phyloP scores from a whole-genome alignment of 2,888 invertebrate species.

The Axea sp. region DNA sequence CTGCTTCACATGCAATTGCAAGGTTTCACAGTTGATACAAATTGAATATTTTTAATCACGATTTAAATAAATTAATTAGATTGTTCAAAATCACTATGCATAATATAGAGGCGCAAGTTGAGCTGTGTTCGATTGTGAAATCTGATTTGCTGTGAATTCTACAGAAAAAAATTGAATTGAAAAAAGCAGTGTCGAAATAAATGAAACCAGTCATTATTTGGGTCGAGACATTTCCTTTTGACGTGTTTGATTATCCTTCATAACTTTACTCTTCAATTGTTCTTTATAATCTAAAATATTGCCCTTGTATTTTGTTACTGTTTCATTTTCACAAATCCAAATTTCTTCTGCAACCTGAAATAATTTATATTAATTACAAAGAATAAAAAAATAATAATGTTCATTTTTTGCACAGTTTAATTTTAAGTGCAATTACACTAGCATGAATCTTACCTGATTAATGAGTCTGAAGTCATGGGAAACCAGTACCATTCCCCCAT shows the following conservation, averaged over 20 bases:
- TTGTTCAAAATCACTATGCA: slow-evolving; percentile 69
- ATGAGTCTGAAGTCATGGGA: slow-evolving; percentile 99
- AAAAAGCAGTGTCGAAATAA: slow-evolving; percentile 62
- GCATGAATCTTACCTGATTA: slow-evolving; percentile 88
- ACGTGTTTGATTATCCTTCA: slow-evolving; percentile 83
- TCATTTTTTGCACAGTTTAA: too few species aligned
- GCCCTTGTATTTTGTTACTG: slow-evolving; percentile 98
- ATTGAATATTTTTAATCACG: slow-evolving; percentile 50
- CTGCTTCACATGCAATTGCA: not conserved
- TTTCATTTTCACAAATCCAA: slow-evolving; percentile 98
- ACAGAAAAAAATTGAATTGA: slow-evolving; percentile 63
- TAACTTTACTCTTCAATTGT: slow-evolving; percentile 92
- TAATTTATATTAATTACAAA: too few species aligned
- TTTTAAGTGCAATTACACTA: too few species aligned
- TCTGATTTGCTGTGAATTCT: slow-evolving; percentile 63
- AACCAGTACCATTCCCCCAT: slow-evolving; percentile 99
- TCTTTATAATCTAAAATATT: slow-evolving; percentile 98
- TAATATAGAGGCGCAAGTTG: slow-evolving; percentile 73
- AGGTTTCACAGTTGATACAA: slow-evolving; percentile 26
- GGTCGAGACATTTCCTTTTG: slow-evolving; percentile 72
- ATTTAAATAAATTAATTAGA: slow-evolving; percentile 78
- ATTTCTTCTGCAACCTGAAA: slow-evolving; percentile 97
- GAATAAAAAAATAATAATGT: too few species aligned
- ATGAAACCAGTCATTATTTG: slow-evolving; percentile 69
- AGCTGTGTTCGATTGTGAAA: slow-evolving; percentile 51